Evolutionary conservation across 2,888 invertebrate genomes (phyloP).

Genomic region (Eupithecia vulgata): DNA sequence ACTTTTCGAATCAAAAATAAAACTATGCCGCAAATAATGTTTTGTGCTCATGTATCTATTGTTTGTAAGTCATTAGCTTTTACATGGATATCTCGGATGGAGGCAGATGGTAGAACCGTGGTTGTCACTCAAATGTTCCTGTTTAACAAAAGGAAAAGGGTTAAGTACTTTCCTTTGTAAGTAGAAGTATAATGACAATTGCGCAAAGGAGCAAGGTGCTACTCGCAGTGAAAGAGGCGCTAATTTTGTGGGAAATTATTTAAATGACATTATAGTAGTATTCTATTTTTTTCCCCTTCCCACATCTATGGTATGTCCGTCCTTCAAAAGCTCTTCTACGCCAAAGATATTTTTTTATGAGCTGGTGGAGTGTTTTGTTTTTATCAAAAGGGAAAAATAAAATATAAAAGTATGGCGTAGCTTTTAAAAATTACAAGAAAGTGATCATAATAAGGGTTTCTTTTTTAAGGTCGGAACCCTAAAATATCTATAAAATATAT

Average conservation of each 20-base stretch:
- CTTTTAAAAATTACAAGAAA: no score
- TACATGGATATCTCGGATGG: neutral
- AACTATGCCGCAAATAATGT: slow-evolving; percentile 5
- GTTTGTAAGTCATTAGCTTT: neutral
- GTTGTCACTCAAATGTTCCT: slow-evolving; percentile 40
- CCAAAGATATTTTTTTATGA: no score
- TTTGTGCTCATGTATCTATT: neutral
- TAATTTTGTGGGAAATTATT: neutral
- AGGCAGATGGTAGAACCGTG: slow-evolving; percentile 17
- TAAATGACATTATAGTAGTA: no score
- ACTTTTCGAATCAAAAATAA: neutral
- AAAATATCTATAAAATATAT: no score
- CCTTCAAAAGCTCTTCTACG: neutral
- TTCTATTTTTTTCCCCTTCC: no score
- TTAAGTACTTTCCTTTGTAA: neutral
- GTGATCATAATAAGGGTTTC: no score
- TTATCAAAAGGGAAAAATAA: no score
- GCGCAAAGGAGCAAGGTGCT: slow-evolving; percentile 12
- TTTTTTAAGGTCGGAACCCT: no score
- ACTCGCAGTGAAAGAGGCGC: slow-evolving; percentile 6
- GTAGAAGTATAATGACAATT: slow-evolving; percentile 2
- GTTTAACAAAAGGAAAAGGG: slow-evolving; percentile 14
- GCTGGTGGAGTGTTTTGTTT: no score
- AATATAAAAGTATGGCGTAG: no score
- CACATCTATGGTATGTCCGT: no score